Percentiles rank a stretch among this genome's conserved stretches.
These are phyloP conservation scores for Sorex maritimensis DNA, from an alignment of 2,797 vertebrate genomes.

Conservation along the genomic window DNA sequence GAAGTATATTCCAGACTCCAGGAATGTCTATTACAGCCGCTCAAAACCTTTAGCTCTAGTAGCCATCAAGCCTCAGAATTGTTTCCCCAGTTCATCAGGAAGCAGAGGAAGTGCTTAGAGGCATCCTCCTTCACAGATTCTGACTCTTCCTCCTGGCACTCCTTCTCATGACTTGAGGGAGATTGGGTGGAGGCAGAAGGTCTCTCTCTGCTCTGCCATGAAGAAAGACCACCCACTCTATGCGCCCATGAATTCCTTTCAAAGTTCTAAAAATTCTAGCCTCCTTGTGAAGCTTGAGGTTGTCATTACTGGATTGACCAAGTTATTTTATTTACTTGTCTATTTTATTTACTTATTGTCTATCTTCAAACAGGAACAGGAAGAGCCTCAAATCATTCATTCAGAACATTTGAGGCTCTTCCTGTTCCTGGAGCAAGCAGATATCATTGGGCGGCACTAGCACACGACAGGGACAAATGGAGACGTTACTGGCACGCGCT, in stretches of 20 bases:
- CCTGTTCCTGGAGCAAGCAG: no score
- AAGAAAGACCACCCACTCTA: background rate
- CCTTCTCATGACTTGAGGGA: background rate
- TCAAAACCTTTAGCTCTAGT: background rate
- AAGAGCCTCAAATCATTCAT: no score
- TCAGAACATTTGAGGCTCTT: no score
- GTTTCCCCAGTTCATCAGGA: background rate
- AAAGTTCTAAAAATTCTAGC: background rate
- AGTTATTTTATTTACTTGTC: background rate
- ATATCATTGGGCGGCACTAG: no score
- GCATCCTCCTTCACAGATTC: background rate
- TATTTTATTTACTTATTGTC: no score
- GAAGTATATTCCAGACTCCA: no score
- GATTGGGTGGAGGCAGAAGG: rapidly evolving
- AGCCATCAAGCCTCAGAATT: background rate
- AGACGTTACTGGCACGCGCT: no score
- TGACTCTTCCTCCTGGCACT: background rate
- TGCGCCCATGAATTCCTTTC: background rate
- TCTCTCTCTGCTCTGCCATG: background rate
- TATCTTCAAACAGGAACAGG: no score
- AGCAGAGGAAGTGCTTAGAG: background rate
- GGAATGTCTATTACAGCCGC: background rate
- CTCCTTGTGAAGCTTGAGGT: background rate
- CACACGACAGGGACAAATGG: no score
- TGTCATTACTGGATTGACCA: background rate